Percentiles rank a stretch among this genome's conserved stretches.
Conservation (phyloP, 2,113 vertebrate genomes). For the Coptodon rendalli region DNA sequence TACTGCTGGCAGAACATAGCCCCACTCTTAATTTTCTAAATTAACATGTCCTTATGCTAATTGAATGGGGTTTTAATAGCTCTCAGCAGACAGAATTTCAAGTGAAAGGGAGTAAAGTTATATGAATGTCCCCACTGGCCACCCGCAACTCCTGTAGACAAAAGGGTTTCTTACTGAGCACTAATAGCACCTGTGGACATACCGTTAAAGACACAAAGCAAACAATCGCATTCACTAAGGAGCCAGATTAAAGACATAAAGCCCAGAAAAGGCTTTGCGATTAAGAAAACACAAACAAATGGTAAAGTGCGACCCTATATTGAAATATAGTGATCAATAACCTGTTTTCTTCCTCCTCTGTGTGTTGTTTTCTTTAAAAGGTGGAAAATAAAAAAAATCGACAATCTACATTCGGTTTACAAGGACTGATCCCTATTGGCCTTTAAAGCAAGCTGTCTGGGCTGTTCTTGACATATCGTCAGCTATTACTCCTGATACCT, state of each 20-base stretch:
- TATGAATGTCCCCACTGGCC: background rate
- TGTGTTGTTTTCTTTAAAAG: background rate
- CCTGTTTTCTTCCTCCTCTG: background rate
- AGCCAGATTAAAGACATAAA: background rate
- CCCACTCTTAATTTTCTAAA: slow-evolving; percentile 49
- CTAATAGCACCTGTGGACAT: background rate
- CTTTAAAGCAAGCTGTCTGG: slow-evolving; percentile 36
- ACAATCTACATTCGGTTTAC: background rate
- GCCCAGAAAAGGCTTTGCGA: background rate
- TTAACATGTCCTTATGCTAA: slow-evolving; percentile 46
- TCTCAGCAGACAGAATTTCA: slow-evolving; percentile 26
- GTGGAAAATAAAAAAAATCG: background rate
- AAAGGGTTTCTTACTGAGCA: background rate
- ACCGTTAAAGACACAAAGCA: background rate
- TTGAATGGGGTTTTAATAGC: slow-evolving; percentile 52
- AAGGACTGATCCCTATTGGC: slow-evolving; percentile 17
- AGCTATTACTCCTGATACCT: slow-evolving; percentile 54
- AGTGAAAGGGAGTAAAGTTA: background rate
- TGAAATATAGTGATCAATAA: slow-evolving; percentile 13
- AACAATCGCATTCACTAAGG: background rate
- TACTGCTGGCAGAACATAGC: slow-evolving; percentile 37
- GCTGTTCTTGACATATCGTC: slow-evolving; percentile 41
- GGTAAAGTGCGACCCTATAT: background rate
- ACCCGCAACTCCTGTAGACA: background rate
- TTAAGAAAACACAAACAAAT: background rate